Evolutionary conservation across 2,113 vertebrate genomes (phyloP).

Genomic region (Dipodomys ordii): DNA sequence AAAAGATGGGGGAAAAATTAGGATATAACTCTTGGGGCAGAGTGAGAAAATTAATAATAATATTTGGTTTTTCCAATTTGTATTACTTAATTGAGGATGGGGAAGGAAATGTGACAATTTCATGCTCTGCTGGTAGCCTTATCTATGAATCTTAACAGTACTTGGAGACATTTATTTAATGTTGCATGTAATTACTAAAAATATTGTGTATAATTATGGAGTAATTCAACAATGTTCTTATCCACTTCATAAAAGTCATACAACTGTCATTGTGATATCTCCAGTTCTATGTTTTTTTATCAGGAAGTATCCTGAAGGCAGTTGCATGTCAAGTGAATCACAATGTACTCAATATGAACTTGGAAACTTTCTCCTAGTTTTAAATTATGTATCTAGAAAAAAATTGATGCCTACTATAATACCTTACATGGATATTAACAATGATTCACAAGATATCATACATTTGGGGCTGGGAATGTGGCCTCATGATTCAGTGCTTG

Average conservation of each 20-base stretch:
- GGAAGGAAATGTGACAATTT: not conserved
- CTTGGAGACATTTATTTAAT: not conserved
- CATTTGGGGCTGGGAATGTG: too few relatives aligned
- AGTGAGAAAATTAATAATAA: not conserved
- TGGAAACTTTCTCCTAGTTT: not conserved
- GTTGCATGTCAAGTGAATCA: not conserved
- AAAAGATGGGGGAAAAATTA: not conserved
- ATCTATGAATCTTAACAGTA: not conserved
- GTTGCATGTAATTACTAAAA: not conserved
- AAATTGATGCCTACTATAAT: not conserved
- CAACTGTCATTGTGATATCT: too few relatives aligned
- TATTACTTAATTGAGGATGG: not conserved
- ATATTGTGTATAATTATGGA: not conserved
- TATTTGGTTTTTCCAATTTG: not conserved
- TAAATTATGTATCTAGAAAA: not conserved
- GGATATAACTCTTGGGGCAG: not conserved
- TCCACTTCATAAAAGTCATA: not conserved
- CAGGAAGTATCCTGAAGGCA: accelerated
- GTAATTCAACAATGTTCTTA: not conserved
- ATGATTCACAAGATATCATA: not conserved
- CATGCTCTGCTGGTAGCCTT: not conserved
- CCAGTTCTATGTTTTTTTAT: not conserved
- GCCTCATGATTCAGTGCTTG: too few relatives aligned
- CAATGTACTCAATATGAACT: not conserved
- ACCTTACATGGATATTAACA: not conserved